Conservation (phyloP, 2,113 vertebrate genomes). For the Lamprotornis superbus region DNA sequence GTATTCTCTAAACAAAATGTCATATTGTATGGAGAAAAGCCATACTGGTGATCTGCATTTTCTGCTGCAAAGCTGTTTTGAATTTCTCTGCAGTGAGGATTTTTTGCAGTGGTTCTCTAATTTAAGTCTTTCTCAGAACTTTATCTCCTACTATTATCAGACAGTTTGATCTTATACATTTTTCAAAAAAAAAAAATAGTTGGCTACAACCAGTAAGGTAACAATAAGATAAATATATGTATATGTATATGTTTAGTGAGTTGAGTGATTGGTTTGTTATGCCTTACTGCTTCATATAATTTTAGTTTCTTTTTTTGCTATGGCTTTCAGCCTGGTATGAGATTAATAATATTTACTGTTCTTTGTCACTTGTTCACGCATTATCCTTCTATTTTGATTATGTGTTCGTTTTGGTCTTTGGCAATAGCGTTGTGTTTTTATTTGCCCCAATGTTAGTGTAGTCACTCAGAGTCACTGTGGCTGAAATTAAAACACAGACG, state of each 20-base stretch:
- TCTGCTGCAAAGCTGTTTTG: background rate
- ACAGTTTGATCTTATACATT: background rate
- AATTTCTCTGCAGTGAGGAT: background rate
- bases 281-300: background rate
- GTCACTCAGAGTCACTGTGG: background rate
- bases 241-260: background rate
- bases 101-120: background rate
- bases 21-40: background rate
- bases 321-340: background rate
- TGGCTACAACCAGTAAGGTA: background rate
- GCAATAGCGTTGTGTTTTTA: background rate
- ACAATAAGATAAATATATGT: background rate
- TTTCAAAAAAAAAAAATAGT: background rate
- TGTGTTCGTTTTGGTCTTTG: background rate
- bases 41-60: background rate
- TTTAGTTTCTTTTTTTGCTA: background rate
- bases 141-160: background rate
- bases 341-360: conserved; percentile 15
- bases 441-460: background rate
- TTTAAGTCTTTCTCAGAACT: background rate
- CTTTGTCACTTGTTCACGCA: background rate
- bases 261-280: background rate
- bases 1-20: background rate
- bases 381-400: background rate
- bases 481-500: background rate